Evolutionary conservation across 2,113 vertebrate genomes (phyloP).

Genomic region (Meleagris gallopavo): DNA sequence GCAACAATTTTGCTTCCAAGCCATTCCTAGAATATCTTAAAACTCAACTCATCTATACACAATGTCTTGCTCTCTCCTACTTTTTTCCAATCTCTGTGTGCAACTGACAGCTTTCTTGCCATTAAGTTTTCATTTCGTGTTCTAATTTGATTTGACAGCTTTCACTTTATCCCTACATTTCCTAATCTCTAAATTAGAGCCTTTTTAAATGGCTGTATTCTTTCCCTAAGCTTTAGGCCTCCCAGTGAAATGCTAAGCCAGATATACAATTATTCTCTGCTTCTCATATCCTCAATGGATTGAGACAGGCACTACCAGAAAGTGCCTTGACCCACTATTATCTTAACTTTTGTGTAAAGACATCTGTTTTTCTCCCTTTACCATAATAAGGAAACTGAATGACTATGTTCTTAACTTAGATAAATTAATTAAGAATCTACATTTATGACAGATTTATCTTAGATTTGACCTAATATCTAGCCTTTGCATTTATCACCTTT

Average conservation of each 20-base stretch:
- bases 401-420: neutral
- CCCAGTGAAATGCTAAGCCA: neutral
- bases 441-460: neutral
- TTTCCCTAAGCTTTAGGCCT: neutral
- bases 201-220: neutral
- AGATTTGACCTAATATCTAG: neutral
- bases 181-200: neutral
- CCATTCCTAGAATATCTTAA: neutral
- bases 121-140: neutral
- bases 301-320: neutral
- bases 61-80: neutral
- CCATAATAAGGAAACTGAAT: neutral
- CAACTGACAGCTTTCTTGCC: neutral
- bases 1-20: neutral
- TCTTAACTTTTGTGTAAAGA: neutral
- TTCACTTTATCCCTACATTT: neutral
- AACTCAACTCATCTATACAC: neutral
- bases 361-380: neutral
- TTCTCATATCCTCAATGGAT: neutral
- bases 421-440: neutral
- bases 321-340: neutral
- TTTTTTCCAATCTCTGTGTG: neutral
- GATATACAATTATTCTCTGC: neutral
- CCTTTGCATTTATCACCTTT: rapidly evolving
- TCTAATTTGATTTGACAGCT: neutral